Percentiles rank a stretch among this genome's conserved stretches.
These are phyloP conservation scores for Melierax canorus DNA, from an alignment of 2,113 vertebrate genomes.

Conservation along the genomic window DNA sequence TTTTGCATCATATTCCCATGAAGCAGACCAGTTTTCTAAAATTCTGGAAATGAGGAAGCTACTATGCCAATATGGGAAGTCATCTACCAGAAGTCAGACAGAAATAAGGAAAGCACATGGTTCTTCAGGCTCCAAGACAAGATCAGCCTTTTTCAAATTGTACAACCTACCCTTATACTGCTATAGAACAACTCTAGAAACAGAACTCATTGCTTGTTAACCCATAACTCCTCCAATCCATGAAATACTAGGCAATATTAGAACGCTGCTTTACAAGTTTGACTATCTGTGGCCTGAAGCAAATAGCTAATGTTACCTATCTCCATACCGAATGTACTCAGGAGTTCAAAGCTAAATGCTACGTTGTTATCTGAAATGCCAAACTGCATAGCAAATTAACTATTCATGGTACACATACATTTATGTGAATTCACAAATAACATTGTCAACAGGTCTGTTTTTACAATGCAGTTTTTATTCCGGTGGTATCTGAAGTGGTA, in stretches of 20 bases:
- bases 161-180: not conserved
- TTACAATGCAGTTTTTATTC: not conserved
- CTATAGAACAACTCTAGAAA: not conserved
- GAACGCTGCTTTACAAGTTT: not conserved
- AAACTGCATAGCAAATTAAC: not conserved
- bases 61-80: not conserved
- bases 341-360: not conserved
- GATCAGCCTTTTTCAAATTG: not conserved
- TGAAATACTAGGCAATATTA: not conserved
- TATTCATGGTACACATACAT: not conserved
- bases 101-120: not conserved
- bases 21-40: not conserved
- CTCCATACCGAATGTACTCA: not conserved
- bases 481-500: not conserved
- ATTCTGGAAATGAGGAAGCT: not conserved
- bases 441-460: not conserved
- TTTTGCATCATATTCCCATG: not conserved
- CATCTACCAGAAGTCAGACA: not conserved
- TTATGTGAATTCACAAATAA: not conserved
- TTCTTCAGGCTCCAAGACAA: not conserved
- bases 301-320: not conserved
- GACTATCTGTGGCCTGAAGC: not conserved
- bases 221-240: not conserved
- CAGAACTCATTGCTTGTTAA: not conserved
- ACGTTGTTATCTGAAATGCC: not conserved